Evolutionary conservation across 2,113 vertebrate species (phyloP), one percentile per base, ranked within the genome.

Genomic region (Pseudorasbora parva): DNA sequence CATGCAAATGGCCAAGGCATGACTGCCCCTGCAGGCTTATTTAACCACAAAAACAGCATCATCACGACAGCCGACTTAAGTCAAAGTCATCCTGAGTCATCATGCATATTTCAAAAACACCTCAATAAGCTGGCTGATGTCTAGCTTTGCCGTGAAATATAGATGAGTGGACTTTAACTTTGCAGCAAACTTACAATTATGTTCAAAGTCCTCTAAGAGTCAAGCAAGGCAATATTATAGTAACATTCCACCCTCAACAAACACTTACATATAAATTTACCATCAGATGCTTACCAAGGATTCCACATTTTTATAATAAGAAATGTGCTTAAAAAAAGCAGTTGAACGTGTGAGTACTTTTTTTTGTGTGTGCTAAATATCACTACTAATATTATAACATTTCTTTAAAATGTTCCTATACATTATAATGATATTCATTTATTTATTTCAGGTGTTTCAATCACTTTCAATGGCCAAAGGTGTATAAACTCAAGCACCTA

Each of bases 91-190:
- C 76, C 56, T 4, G 27, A 83, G 56, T 72, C 68, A 37, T 41
- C 75, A 68, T 54, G 68, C 81, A 84, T 75, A 84, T 84, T 84
- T 76, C 49, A 74, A 74, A 57, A 82, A 60, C 75, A 37, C 51
- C 27, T 51, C 45, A 66, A 74, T 84, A 43, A 10, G 33, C 14
- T 51, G 76, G 75, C 64, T 69, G 37, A 47, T 25, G 8, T 5
- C 43, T 43, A 74, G 37, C 54, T 62, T n/a, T 4, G 25, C 33
- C 25, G 25, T 78, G 74, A 71, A 78, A 84, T 73, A 84, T 74
- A 80, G 56, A 84, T 80, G 68, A 84, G 49, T 3, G 19, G 49
- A 33, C 51, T 71, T 82, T 59, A 15, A 72, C 25, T 71, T 71
- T 57, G 66, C 41, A 54, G 33, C 66, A 71, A 69, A 25, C 66